Conservation (phyloP, 2,888 invertebrate genomes). For the Hypena proboscidalis region DNA sequence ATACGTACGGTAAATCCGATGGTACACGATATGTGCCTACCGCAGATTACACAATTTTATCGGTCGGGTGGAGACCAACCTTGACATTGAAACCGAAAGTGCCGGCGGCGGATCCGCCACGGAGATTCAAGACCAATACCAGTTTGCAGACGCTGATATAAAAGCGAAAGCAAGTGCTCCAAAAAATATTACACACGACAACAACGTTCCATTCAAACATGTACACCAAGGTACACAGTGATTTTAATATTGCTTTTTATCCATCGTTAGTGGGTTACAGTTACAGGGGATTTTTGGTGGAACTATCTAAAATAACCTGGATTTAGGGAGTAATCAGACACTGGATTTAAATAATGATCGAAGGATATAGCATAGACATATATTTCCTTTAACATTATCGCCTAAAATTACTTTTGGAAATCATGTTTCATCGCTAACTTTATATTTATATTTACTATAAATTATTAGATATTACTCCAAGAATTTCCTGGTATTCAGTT, state of each 20-base stretch:
- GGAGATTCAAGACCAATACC: conserved; percentile 63
- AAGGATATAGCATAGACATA: too few relatives aligned
- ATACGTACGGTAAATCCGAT: conserved; percentile 22
- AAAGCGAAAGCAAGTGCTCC: conserved; percentile 72
- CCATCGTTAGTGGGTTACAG: too few relatives aligned
- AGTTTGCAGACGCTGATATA: conserved; percentile 69
- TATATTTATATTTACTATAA: too few relatives aligned
- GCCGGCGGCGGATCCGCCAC: conserved; percentile 54
- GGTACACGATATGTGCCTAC: conserved; percentile 17
- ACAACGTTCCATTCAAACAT: conserved; percentile 72
- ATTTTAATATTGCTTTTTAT: conserved; percentile 34
- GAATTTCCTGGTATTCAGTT: too few relatives aligned
- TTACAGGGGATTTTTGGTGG: too few relatives aligned
- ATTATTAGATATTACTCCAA: too few relatives aligned
- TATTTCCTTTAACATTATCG: too few relatives aligned
- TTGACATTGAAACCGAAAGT: conserved; percentile 75
- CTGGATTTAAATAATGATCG: too few relatives aligned
- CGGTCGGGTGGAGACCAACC: conserved; percentile 53
- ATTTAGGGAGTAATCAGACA: too few relatives aligned
- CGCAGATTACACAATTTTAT: conserved; percentile 53
- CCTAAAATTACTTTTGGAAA: too few relatives aligned
- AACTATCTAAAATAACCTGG: too few relatives aligned
- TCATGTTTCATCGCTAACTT: too few relatives aligned
- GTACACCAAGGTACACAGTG: conserved; percentile 74
- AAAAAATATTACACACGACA: conserved; percentile 71